Base-by-base conservation (phyloP, 2,113 vertebrate species). In the Paramisgurnus dabryanus region DNA sequence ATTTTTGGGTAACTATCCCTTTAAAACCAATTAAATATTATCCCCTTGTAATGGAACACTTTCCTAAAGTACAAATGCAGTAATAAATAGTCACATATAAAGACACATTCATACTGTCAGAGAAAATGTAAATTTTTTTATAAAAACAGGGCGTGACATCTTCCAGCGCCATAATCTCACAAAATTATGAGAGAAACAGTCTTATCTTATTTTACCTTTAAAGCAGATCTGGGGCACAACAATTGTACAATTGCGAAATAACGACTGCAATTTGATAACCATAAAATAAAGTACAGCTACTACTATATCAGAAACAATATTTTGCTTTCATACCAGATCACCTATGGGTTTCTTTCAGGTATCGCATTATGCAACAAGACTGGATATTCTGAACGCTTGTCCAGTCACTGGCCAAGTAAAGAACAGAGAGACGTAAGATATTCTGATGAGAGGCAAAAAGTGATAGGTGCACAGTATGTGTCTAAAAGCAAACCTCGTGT, bases 401-500 rank as follows among this genome's bases (percentile, higher is more conserved):
- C 67, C 66, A 80, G 78, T 76, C 72, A 76, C 82, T 86, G 80
- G 81, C 27, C 80, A 86, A 47, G 72, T 78, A 80, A 0, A 70
- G 81, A 80, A 76, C 87, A 85, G 70, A 71, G 55, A 75, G 74
- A 84, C 80, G 67, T 58, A 86, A 78, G 1, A 73, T 18, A 27
- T 11, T 73, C 55, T 4, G 39, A 58, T 58, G 17, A 60, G 10
- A 60, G 71, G 41, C 13, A n/a, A 74, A 47, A 18, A 27, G 57
- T 13, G 40, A 4, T 58, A 18, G 40, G 2, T 3, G 15, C 53
- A 60, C 34, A 43, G 39, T 43, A 47, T 60, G 55, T 39, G 65
- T 74, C 53, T 80, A 12, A 57, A 39, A 11, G 43, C 55, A 70
- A 86, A 98, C 98, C 96, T 94, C 98, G 90, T 12, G 96, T 98